Evolutionary conservation across 2,888 invertebrate genomes (phyloP), one percentile per base, ranked within the genome.

Genomic region (Creontiades dilutus): DNA sequence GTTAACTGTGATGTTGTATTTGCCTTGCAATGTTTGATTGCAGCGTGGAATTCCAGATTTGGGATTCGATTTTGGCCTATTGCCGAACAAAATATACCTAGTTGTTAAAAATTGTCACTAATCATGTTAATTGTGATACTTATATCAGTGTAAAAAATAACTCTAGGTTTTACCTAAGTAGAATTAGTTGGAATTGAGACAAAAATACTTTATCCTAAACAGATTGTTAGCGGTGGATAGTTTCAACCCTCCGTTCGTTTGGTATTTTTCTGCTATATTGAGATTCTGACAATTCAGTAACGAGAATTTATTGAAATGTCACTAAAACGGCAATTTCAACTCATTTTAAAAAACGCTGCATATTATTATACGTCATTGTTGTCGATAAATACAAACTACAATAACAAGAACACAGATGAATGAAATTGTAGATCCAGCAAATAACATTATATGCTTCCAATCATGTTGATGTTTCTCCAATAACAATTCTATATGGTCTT

Each of bases 1-100:
- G 61, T 85, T 55, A 85, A 85, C 85, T 85, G 85, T 85, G 85
- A 85, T 85, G 85, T 85, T 57, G 57, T 61, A 85, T 85, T 85
- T 85, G 85, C 85, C 85, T 85, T 85, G 57, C 27, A 37, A 61
- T 85, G 68, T 68, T 68, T 13, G 3, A 68, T 68, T 68, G 68
- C 68, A 68, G 23, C 14, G 46, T 47, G 16, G 16, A 19, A 80
- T 80, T 46, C 78, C 47, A 9, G 46, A 7, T 37, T 16, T 28
- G 47, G 37, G 37, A 28, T 47, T 47, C 19, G 78, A 37, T 80
- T 47, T 37, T 46, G 78, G 78, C 78, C 78, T 80, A 80, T 80
- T 80, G 78, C 78, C 78, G 78, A 80, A 47, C 5, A 78, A 80
- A 80, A n/a, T 46, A 16, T 80, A 47, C 16, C 78, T 46, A 47